Base-by-base conservation (phyloP, 2,113 vertebrate species). In the Syngnathus typhle region DNA sequence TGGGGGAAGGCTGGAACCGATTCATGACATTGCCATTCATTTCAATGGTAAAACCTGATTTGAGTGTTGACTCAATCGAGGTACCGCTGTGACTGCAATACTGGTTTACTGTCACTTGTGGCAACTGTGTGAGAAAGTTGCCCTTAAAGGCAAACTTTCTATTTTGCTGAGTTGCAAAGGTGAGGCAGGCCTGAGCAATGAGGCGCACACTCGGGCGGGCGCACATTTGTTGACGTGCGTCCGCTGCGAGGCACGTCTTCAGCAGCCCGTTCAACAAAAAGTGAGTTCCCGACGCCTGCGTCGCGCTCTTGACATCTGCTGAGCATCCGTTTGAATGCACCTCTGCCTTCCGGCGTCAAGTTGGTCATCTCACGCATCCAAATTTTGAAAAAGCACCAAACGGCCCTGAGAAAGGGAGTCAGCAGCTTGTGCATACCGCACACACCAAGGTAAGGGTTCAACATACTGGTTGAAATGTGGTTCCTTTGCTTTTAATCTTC, bases 221-320 rank as follows among this genome's bases (percentile, higher is more conserved):
- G 19, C 55, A 7, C 27, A 32, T 32, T 5, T 16, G 56, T 37
- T 8, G 56, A 59, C 56, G 19, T 49, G 61, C 71, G 70, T n/a
- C 64, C 63, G 76, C 73, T 58, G 51, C 49, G 55, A 84, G 72
- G 64, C 74, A 58, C 55, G 72, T 73, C 74, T 55, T 61, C 52
- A 59, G 37, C 55, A 69, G 74, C 81, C 63, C 60, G 70, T 83
- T 83, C 83, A 82, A 77, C 61, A 62, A 41, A 83, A 74, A 79
- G 72, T 39, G 19, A 80, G 72, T 72, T 82, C 68, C 77, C 76
- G 54, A 15, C 1, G 0, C 56, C 41, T 67, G 52, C 4, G 21
- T 82, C 75, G 73, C 78, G 74, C 78, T 72, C 68, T 68, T 76
- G 63, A 82, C 82, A 88, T 82, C 79, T 87, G 85, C 77, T 67